Base-by-base conservation (phyloP, 1,140 invertebrate genomes). In the Streblospio benedicti region DNA sequence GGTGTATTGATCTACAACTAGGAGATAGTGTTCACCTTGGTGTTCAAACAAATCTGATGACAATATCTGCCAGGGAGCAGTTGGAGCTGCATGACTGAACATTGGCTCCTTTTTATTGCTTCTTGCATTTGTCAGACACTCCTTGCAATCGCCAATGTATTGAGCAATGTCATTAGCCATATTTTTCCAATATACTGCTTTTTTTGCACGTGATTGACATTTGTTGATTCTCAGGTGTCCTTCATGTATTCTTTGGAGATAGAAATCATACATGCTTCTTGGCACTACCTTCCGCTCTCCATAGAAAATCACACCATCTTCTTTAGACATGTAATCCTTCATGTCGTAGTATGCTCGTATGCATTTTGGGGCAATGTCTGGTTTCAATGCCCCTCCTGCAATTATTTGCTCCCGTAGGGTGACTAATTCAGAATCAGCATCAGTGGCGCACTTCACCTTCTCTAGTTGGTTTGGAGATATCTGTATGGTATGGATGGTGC, bases 141-240 rank as follows among this genome's bases (percentile, higher is more conserved):
- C 65, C 52, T 66, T 30, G 71, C 79, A 81, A 55, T 66, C 67
- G 33, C 62, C 59, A 35, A 79, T 63, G 20, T 73, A 61, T 47
- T 74, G 62, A 68, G 73, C 70, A 38, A 81, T 79, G 50, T 81
- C 70, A 45, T 72, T 71, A 35, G 65, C 66, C 59, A 81, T 78
- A 20, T 65, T 65, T 30, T 72, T 72, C 76, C 77, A 80, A 62
- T 68, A 80, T 35, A 81, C 63, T 25, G 64, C 44, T 54, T 76
- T 62, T 61, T 70, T 66, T 20, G 78, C 75, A 55, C 66, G 61
- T 32, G 58, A 51, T 61, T 72, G 70, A 51, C 67, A 72, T 63
- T 76, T 76, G 45, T 74, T 73, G 57, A 74, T 68, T 1, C 80
- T 79, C 55, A 77, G 38, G 68, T 82, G 79, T 18, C 68, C 65